Evolutionary conservation across 2,797 vertebrate species (phyloP).

Genomic region (Sebastes trivittatus): DNA sequence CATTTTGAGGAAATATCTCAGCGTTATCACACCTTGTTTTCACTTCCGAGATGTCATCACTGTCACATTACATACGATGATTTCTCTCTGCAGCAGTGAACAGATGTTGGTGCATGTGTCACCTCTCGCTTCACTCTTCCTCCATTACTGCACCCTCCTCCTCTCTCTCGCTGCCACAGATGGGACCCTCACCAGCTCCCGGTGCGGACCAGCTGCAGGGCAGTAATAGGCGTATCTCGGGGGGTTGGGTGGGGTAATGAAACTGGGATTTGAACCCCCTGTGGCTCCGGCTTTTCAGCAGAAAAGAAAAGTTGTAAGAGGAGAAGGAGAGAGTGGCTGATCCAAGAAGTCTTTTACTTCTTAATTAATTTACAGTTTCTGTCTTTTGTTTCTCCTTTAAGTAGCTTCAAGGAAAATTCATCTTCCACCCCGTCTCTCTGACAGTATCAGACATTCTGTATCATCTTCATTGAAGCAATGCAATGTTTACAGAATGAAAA

Average conservation of each 20-base stretch:
- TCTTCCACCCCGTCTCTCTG: not conserved
- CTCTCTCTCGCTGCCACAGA: constrained; percentile 47
- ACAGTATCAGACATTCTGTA: not conserved
- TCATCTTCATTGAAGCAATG: not conserved
- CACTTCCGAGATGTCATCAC: not conserved
- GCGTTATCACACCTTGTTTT: not conserved
- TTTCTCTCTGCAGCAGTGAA: not conserved
- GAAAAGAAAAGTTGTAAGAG: not conserved
- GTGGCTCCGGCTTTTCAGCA: not conserved
- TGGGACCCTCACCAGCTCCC: constrained; percentile 37
- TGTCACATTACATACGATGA: not conserved
- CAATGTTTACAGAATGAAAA: not conserved
- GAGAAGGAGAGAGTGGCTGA: not conserved
- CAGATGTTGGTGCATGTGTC: constrained; percentile 21
- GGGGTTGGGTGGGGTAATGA: constrained; percentile 26
- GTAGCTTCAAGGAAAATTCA: not conserved
- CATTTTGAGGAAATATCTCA: not conserved
- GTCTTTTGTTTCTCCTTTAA: not conserved
- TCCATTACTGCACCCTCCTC: not conserved
- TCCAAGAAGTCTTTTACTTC: not conserved
- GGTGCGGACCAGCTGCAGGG: constrained; percentile 65
- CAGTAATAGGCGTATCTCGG: constrained; percentile 10
- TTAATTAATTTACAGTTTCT: not conserved
- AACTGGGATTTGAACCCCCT: constrained; percentile 19
- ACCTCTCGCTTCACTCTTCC: constrained; percentile 7